phyloP scores from a whole-genome alignment of 2,797 vertebrate genomes.

The Acanthiza pusilla region DNA sequence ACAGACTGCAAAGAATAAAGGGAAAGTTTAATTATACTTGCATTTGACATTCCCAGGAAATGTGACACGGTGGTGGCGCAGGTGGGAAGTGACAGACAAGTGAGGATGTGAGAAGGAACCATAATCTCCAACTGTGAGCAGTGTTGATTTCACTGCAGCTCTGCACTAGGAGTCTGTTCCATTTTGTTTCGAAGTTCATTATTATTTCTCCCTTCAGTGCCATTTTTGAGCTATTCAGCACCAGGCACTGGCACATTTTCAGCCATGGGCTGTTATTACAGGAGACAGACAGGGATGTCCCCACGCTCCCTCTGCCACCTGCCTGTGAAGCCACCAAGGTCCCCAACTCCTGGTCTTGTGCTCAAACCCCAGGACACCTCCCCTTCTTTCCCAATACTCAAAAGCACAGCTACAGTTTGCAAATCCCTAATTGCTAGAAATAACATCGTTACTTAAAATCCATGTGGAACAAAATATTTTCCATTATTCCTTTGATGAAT shows the following conservation, averaged over 20 bases:
- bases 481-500: slow-evolving; percentile 60
- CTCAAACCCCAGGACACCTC: background rate
- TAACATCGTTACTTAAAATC: slow-evolving; percentile 22
- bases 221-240: background rate
- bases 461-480: slow-evolving; percentile 34
- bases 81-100: slow-evolving; percentile 55
- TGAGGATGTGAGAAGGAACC: slow-evolving; percentile 11
- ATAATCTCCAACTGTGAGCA: background rate
- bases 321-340: background rate
- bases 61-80: background rate
- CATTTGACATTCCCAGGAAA: background rate
- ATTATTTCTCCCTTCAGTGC: background rate
- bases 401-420: background rate
- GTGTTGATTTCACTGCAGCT: background rate
- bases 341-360: background rate
- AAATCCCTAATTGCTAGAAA: slow-evolving; percentile 44
- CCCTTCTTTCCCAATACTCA: background rate
- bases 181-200: background rate
- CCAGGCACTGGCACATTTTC: background rate
- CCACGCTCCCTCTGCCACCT: background rate
- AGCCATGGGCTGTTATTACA: background rate
- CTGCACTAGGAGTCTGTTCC: background rate
- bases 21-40: background rate
- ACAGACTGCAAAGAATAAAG: background rate
- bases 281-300: background rate